phyloP scores from a whole-genome alignment of 2,888 invertebrate species.

The Oxytorus armatus region DNA sequence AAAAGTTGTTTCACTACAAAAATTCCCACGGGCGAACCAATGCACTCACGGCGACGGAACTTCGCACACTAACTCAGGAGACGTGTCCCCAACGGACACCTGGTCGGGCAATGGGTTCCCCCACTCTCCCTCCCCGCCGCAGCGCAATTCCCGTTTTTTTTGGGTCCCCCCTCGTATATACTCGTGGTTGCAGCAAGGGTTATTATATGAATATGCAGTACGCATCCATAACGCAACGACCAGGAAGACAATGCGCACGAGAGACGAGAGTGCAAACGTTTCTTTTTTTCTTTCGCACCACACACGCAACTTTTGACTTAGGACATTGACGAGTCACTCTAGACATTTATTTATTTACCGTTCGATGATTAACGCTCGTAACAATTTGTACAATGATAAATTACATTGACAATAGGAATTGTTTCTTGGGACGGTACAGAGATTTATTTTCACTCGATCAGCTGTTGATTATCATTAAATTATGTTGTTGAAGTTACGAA shows the following conservation, averaged over 20 bases:
- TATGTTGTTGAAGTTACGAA: too few species aligned
- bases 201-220: conserved; percentile 78
- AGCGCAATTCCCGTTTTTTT: too few species aligned
- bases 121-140: too few species aligned
- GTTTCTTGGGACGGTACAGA: background rate
- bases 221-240: conserved; percentile 63
- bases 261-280: conserved; percentile 4
- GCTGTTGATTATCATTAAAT: background rate
- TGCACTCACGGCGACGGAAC: too few species aligned
- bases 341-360: conserved; percentile 18
- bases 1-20: too few species aligned
- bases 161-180: too few species aligned
- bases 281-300: background rate
- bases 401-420: conserved; percentile 2
- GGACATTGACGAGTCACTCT: conserved; percentile 39
- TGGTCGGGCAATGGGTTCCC: too few species aligned
- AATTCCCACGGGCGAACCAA: too few species aligned
- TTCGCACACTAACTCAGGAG: too few species aligned
- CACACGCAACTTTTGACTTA: conserved; percentile 1
- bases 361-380: background rate
- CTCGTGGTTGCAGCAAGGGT: conserved; percentile 51
- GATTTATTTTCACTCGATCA: background rate
- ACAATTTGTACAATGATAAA: background rate
- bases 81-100: too few species aligned
- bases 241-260: conserved; percentile 59